Evolutionary conservation across 2,113 vertebrate species (phyloP), one percentile per base, ranked within the genome.

Genomic region (Dromaius novaehollandiae): DNA sequence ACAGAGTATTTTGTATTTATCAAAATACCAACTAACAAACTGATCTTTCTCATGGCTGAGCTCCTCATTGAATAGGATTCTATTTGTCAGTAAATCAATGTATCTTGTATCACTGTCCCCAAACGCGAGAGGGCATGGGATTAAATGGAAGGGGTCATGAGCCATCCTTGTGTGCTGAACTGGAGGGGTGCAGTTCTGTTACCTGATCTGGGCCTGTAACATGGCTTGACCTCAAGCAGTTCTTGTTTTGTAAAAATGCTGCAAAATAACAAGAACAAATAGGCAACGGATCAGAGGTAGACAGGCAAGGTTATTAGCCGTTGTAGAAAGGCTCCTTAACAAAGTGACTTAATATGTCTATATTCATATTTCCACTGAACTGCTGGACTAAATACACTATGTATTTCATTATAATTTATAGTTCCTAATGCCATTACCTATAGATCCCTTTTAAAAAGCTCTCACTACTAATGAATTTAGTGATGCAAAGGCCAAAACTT

Each of bases 401-500:
- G n/a, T 97, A 48, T 93, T 91, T 95, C 93, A 51, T 11, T 51
- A 40, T 96, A 91, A 96, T 95, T 96, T 94, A 88, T 84, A 56
- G 38, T 76, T 75, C 68, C 51, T 94, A 93, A 90, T 96, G 93
- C 93, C 65, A 56, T 96, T 95, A 88, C 71, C 82, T 65, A 44
- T 13, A 86, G 87, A 71, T 95, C 55, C 82, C 82, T 88, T 93
- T 92, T 87, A 73, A 88, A 95, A 95, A 88, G 42, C 85, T 86
- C 82, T 94, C 73, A 64, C 73, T 84, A 79, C 76, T 97, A 95
- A 95, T 96, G 93, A 95, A 91, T 90, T 83, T 95, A 96, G 70
- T 94, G 95, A 81, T 82, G 91, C 64, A 51, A 73, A 92, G 93
- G 91, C 93, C 91, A 94, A 95, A 97, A 92, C 87, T 48, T 88